Base-by-base conservation (phyloP, 2,797 vertebrate species). In the Sus cebifrons region DNA sequence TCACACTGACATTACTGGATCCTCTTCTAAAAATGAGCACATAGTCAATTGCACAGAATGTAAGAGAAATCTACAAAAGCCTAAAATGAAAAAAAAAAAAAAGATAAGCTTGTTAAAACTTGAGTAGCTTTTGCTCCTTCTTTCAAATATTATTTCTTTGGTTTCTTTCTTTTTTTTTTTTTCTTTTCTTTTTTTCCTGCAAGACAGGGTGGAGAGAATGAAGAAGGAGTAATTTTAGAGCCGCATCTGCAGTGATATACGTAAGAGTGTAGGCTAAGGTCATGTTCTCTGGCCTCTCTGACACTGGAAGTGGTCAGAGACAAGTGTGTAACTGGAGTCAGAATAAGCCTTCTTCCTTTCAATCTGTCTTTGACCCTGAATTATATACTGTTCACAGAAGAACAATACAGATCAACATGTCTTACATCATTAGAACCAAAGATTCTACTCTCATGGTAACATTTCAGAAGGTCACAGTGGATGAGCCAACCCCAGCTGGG, bases 331-430 rank as follows among this genome's bases (percentile, higher is more conserved):
- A 67, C 8, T 10, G 29, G 7, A 5, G 29, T 29, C 74, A 93
- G 81, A 81, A 82, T 70, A 78, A 94, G 27, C 10, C 44, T 75
- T 95, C 65, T 56, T 84, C 49, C 65, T 95, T 96, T 75, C 29
- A 36, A 20, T 78, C 44, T 93, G 6, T 75, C 54, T 91, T 78
- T 75, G 74, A 84, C 68, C 21, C 79, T 93, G 81, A 94, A 90
- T 95, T 88, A 94, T 91, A 94, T 96, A 92, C 60, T 89, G 88
- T 71, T 94, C 89, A 95, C 67, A 77, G 93, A 92, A 78, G 56
- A 67, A 94, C 74, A 92, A 86, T 83, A 60, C 27, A 82, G 60
- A 96, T 83, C 70, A 92, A 86, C 11, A 5, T 91, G 94, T 91
- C 16, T 94, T 91, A 91, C 85, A 79, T 29, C 14, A 44, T 18